Evolutionary conservation across 2,113 vertebrate species (phyloP), one percentile per base, ranked within the genome.

Genomic region (Hystrix brachyura): DNA sequence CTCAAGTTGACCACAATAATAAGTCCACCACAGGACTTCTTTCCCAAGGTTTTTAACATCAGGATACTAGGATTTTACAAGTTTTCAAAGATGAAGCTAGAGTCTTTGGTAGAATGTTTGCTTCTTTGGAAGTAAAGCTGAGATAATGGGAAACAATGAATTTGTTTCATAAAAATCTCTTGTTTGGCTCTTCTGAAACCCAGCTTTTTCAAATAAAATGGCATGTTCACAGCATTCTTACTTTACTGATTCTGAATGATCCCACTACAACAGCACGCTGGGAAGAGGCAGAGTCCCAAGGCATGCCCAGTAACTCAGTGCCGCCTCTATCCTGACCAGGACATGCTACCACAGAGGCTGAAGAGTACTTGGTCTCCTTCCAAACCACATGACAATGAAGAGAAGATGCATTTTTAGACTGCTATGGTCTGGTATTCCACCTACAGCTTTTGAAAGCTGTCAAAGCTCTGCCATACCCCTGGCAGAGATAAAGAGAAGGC

Each of bases 151-250:
- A 95, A 97, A 71, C 59, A 48, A 29, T 95, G 67, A 53, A 67
- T 95, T 94, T 95, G 76, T 59, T 97, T 95, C 91, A 53, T 79
- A 92, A 92, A 76, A n/a, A 55, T n/a, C 32, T 48, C 83, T 95
- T 78, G 27, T 90, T 92, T 94, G 82, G 67, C 32, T 83, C 81
- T 98, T 29, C 9, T 5, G 55, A 88, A 62, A 8, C 18, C 46
- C 84, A 97, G 84, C 32, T 92, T 94, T 94, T 98, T 96, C 67
- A 79, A 97, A 95, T 94, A 87, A 94, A 97, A 82, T 86, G 71
- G 34, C 67, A 76, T 13, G 15, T 62, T 81, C 74, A 79, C 78
- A 95, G 69, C 43, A 78, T 25, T 76, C 85, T 87, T 92, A 29
- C 82, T 96, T 57, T 90, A 60, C 57, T 90, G 60, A 51, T 19